Percentiles rank a stretch among this genome's conserved stretches.
Evolutionary conservation across 2,113 vertebrate species (phyloP).

Genomic region (Phrynocephalus versicolor): DNA sequence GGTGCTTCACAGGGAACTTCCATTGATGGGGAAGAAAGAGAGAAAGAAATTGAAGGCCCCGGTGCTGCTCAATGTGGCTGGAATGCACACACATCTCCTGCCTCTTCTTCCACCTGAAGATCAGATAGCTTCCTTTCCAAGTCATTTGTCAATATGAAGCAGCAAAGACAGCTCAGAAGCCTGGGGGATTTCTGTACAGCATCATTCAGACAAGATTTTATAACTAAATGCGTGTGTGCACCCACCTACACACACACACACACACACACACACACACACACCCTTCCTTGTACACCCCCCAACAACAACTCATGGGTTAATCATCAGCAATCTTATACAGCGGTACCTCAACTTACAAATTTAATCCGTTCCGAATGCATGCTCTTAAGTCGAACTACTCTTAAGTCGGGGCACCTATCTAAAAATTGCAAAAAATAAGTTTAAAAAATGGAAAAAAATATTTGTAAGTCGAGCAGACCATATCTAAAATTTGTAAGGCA

Average conservation of each 20-base stretch:
- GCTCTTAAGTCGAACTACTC: no score
- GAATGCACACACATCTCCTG: constrained; percentile 31
- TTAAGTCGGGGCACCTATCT: no score
- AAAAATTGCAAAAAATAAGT: no score
- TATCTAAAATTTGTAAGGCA: no score
- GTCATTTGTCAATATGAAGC: constrained; percentile 76
- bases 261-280: constrained; percentile 24
- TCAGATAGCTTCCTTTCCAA: constrained; percentile 60
- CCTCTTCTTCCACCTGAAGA: constrained; percentile 67
- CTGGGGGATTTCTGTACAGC: constrained; percentile 78
- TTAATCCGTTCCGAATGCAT: no score
- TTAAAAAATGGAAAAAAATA: no score
- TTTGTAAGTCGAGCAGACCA: no score
- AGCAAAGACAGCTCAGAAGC: constrained; percentile 69
- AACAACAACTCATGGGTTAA: not conserved
- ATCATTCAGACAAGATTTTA: constrained; percentile 62
- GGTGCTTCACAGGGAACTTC: constrained; percentile 9
- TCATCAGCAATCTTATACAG: no score
- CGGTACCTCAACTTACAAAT: no score
- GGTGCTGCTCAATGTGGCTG: constrained; percentile 48
- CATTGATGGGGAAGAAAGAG: constrained; percentile 53
- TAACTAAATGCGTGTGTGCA: not conserved
- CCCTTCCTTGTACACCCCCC: not conserved
- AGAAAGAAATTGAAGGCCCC: constrained; percentile 21
- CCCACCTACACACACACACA: constrained; percentile 21